Evolutionary conservation across 2,797 vertebrate genomes (phyloP), one percentile per base, ranked within the genome.

Genomic region (Mormyrops boulengeri): DNA sequence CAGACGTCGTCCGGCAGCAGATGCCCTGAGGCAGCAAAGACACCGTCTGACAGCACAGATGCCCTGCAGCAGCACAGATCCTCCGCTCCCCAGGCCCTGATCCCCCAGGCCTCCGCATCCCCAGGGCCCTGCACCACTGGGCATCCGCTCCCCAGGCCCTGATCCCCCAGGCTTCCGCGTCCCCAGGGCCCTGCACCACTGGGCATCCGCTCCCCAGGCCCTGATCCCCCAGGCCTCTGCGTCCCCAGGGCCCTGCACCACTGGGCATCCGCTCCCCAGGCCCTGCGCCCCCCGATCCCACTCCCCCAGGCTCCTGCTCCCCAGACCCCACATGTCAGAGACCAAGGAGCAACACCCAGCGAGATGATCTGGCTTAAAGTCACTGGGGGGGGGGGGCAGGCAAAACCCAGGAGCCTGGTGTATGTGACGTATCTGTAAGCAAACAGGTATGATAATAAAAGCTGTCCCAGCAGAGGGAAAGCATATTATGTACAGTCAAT

Each of bases 261-360:
- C 52, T 12, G 1, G 14, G 52, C 52, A 1, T 7, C 52, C 6
- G 6, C 11, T 12, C 52, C 52, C 14, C 4, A 55, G 52, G 11
- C 11, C 4, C 52, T 14, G 9, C 52, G 0, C 52, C 52, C 52
- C 52, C 6, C 2, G 62, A n/a, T n/a, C n/a, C 6, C n/a, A 26
- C 9, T 85, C 90, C 55, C 91, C 89, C 90, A 0, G 88, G 82
- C 41, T 84, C 87, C 85, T 8, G 89, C 87, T 92, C n/a, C 66
- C 66, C 22, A 34, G 62, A 26, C 1, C 38, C 77, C 12, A 1
- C 87, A 49, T 14, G 41, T 4, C 60, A 66, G 26, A 30, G 26
- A 66, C 26, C 60, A 66, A 4, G 9, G 22, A 66, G 60, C 60
- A 30, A 66, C 4, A 26, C n/a, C 22, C 26, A 34, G 62, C 9